Evolutionary conservation across 2,888 invertebrate genomes (phyloP).

Genomic region (Palloptera scutellata): DNA sequence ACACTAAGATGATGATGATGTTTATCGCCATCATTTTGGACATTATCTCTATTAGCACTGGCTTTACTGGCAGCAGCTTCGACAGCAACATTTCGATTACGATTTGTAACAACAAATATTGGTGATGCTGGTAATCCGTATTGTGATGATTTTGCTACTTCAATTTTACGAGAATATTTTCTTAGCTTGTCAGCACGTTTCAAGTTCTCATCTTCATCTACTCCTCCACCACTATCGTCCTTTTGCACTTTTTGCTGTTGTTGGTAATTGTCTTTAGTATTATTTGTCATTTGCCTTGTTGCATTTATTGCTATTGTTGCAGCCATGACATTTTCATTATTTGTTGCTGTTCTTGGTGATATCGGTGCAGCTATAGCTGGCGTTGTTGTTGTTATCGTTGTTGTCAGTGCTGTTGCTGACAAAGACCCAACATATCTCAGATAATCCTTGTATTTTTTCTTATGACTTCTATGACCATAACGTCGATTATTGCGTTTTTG

Average conservation of each 20-base stretch:
- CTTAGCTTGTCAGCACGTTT: slow-evolving; percentile 27
- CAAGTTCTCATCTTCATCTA: slow-evolving; percentile 11
- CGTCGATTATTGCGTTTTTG: slow-evolving; percentile 53
- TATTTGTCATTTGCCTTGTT: slow-evolving; percentile 12
- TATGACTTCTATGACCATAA: slow-evolving; percentile 59
- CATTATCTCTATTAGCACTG: too few species aligned
- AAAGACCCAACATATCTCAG: slow-evolving; percentile 42
- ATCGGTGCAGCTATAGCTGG: slow-evolving; percentile 11
- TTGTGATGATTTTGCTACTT: slow-evolving; percentile 35
- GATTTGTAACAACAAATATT: slow-evolving; percentile 36
- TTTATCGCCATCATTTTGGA: background rate
- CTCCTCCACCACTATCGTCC: slow-evolving; percentile 14
- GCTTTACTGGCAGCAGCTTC: background rate
- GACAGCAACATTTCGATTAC: slow-evolving; percentile 7
- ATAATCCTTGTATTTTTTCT: slow-evolving; percentile 61
- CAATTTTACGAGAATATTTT: slow-evolving; percentile 31
- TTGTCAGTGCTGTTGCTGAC: slow-evolving; percentile 19
- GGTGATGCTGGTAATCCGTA: slow-evolving; percentile 41
- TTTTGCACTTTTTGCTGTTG: slow-evolving; percentile 17
- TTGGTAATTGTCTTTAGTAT: slow-evolving; percentile 11
- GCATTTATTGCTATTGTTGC: slow-evolving; percentile 22
- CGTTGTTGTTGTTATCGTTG: slow-evolving; percentile 10
- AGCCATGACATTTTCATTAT: slow-evolving; percentile 14
- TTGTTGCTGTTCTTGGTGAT: slow-evolving; percentile 32
- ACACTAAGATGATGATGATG: slow-evolving; percentile 2